Percentiles rank a stretch among this genome's conserved stretches.
Evolutionary conservation across 2,113 vertebrate genomes (phyloP).

Genomic region (Bubo bubo): DNA sequence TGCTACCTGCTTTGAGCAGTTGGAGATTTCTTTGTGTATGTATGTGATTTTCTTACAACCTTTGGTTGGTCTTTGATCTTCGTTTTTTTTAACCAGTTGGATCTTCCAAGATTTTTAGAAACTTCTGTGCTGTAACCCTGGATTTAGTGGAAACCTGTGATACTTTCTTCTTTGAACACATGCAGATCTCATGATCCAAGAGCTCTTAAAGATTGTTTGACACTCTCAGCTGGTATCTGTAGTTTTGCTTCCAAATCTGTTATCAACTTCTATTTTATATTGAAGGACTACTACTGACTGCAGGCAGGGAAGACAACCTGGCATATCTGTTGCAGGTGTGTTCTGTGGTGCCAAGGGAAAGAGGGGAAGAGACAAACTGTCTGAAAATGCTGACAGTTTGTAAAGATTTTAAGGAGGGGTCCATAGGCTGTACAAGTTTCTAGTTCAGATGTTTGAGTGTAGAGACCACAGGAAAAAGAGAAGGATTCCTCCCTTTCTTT

Average conservation of each 20-base stretch:
- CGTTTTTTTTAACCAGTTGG: neutral
- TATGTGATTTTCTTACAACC: neutral
- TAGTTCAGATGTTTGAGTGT: neutral
- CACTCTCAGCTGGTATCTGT: neutral
- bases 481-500: conserved; percentile 8
- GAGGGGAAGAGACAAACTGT: neutral
- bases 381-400: neutral
- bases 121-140: neutral
- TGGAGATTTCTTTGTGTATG: neutral
- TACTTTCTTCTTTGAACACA: neutral
- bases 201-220: neutral
- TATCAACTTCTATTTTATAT: neutral
- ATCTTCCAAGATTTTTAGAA: neutral
- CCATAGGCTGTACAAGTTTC: neutral
- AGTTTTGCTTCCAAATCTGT: neutral
- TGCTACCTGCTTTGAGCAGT: neutral
- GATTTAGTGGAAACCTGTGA: neutral
- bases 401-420: neutral
- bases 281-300: neutral
- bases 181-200: neutral
- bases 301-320: neutral
- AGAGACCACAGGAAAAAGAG: neutral
- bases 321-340: neutral
- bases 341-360: neutral
- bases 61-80: neutral